Evolutionary conservation across 2,113 vertebrate genomes (phyloP), one percentile per base, ranked within the genome.

Genomic region (Festucalex cinctus): DNA sequence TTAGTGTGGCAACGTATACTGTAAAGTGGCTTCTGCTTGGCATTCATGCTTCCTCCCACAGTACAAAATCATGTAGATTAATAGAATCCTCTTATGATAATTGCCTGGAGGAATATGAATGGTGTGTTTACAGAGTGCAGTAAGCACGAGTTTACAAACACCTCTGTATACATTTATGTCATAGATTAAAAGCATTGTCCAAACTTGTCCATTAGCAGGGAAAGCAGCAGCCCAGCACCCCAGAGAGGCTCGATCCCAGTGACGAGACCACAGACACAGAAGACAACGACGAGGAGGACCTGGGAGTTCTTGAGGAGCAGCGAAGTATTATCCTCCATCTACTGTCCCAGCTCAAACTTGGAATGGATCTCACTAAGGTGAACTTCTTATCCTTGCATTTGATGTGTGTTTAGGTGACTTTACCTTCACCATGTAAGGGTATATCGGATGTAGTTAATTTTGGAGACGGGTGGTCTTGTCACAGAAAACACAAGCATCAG

Each of bases 351-450:
- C 94, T 98, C 76, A 97, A 95, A 83, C 95, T 98, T 75, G 96
- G 96, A 74, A 98, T 98, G 96, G 96, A 98, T 82, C 88, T 98
- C 80, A 97, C 95, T 56, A 94, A 94, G 92, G 96, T 97, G 91
- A 0, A 87, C 8, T n/a, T 32, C 28, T 20, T 8, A n/a, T 10
- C 28, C 16, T 43, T 44, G 37, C 9, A 36, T 62, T 19, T 46
- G 16, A 19, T 46, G 6, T 46, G 17, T 19, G 17, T 19, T 51
- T 51, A 51, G 48, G 9, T n/a, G 48, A 51, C 20, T 51, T 22
- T n/a, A 51, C 8, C 26, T 35, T 26, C 56, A 16, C 22, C 6
- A 28, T 58, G 10, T 7, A 17, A 28, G 56, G 14, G 2, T 10
- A 9, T 9, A 24, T 54, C 10, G 12, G 4, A 22, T n/a, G n/a